Conservation (phyloP, 2,888 invertebrate species). For the Xestia ashworthii region DNA sequence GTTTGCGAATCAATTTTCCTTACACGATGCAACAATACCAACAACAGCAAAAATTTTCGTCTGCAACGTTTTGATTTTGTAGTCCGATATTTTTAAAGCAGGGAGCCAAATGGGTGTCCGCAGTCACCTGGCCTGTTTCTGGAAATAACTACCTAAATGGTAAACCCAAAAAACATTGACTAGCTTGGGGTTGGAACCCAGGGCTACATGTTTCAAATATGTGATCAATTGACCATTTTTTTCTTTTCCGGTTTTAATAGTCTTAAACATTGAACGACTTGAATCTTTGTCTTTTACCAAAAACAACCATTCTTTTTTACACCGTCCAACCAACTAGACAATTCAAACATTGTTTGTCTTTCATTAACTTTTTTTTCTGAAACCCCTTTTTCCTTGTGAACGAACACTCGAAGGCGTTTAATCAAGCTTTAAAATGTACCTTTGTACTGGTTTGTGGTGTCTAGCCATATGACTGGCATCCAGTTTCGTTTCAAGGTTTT, state of each 20-base stretch:
- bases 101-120: not conserved
- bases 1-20: no score
- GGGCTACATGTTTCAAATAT: not conserved
- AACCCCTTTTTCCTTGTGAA: slow-evolving; percentile 14
- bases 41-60: no score
- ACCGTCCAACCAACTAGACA: not conserved
- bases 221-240: not conserved
- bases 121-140: not conserved
- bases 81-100: no score
- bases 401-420: slow-evolving; percentile 2
- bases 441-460: slow-evolving; percentile 31
- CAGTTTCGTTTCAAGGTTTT: slow-evolving; percentile 14
- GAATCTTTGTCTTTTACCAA: not conserved
- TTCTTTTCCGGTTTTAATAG: not conserved
- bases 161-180: not conserved
- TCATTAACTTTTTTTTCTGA: slow-evolving; percentile 11
- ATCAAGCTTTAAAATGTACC: slow-evolving; percentile 19
- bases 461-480: slow-evolving; percentile 16
- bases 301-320: not conserved
- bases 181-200: not conserved
- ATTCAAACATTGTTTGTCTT: slow-evolving; percentile 21
- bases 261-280: not conserved
- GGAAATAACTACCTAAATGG: not conserved
- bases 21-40: no score
- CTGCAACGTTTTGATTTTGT: no score